A percentile compares a stretch with the other conserved stretches of the same genome.
These are phyloP conservation scores for Atrina japonica DNA, from an alignment of 2,888 invertebrate species.

Conservation along the genomic window DNA sequence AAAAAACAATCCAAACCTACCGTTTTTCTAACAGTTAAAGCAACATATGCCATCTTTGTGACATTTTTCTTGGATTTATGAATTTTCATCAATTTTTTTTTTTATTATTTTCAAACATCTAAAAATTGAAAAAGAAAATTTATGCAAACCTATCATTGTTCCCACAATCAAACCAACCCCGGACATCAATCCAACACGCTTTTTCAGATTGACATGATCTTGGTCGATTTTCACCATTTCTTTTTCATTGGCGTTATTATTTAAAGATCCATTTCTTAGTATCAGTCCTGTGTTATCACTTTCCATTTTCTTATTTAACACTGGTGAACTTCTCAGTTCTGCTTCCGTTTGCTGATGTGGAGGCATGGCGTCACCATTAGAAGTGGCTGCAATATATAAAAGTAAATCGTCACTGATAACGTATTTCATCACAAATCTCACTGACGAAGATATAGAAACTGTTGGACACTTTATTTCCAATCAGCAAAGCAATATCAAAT, in stretches of 20 bases:
- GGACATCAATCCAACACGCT: slow-evolving; percentile 90
- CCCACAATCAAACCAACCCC: slow-evolving; percentile 92
- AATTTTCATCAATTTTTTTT: no score
- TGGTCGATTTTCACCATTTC: slow-evolving; percentile 5
- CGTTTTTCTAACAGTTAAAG: no score
- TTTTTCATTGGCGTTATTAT: slow-evolving; percentile 36
- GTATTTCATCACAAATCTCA: no score
- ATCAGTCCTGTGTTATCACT: neutral
- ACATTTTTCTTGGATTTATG: no score
- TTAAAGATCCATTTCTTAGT: slow-evolving; percentile 34
- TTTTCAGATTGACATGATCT: slow-evolving; percentile 70
- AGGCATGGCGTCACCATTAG: slow-evolving; percentile 5
- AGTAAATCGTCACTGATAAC: no score
- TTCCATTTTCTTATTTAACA: no score
- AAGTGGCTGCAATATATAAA: no score
- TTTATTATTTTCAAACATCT: neutral
- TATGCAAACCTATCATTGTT: slow-evolving; percentile 90
- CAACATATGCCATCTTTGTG: no score
- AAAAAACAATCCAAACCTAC: no score
- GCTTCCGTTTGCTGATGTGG: slow-evolving; percentile 14
- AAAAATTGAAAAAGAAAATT: neutral
- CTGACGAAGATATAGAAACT: no score
- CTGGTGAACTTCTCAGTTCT: neutral
- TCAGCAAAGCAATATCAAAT: no score
- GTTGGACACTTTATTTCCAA: no score